A percentile compares a stretch with the other conserved stretches of the same genome.
These are phyloP conservation scores for Schizaphis graminum DNA, from an alignment of 2,888 invertebrate species.

Conservation along the genomic window DNA sequence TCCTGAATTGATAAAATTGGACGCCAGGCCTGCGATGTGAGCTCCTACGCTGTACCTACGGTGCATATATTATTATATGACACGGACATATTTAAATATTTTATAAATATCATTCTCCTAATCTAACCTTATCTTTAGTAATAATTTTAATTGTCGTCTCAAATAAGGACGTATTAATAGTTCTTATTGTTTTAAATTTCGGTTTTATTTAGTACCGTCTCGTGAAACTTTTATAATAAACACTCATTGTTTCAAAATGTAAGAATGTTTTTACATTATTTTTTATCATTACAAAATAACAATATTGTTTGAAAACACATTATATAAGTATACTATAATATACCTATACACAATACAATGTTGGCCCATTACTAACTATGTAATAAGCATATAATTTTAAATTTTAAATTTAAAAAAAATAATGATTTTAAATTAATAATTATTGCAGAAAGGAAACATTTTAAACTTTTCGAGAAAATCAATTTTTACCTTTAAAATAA, in stretches of 20 bases:
- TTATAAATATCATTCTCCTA: no score
- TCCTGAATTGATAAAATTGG: conserved; percentile 81
- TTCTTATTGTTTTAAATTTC: neutral
- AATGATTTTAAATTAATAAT: neutral
- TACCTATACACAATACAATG: neutral
- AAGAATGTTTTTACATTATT: neutral
- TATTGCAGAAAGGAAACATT: neutral
- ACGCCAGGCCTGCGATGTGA: conserved; percentile 86
- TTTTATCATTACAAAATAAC: neutral
- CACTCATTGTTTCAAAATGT: neutral
- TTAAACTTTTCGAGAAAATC: neutral
- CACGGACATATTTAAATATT: neutral
- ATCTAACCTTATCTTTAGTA: neutral
- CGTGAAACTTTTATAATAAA: neutral
- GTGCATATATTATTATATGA: neutral
- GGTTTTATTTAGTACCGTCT: neutral
- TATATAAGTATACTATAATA: neutral
- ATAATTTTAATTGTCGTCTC: neutral
- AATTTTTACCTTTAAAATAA: neutral
- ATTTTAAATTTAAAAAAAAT: neutral
- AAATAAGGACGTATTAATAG: neutral
- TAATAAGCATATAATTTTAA: neutral
- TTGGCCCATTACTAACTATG: neutral
- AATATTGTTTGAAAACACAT: neutral
- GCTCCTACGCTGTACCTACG: conserved; percentile 85